Percentiles rank a stretch among this genome's conserved stretches.
phyloP scores from a whole-genome alignment of 2,797 vertebrate genomes.

The Danio kyathit region DNA sequence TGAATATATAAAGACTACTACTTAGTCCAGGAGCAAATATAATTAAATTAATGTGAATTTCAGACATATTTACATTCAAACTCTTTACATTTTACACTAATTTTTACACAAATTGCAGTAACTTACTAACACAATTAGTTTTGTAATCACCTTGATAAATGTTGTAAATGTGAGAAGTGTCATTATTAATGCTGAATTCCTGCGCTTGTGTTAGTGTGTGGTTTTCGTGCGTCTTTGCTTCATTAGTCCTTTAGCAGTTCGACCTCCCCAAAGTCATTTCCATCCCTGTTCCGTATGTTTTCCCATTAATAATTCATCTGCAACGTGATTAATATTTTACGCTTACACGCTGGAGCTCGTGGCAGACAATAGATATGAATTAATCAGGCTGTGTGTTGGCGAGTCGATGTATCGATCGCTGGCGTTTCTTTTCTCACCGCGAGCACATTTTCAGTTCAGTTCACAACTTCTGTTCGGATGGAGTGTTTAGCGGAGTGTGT shows the following conservation, averaged over 20 bases:
- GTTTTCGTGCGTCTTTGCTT: neutral
- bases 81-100: no score
- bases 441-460: no score
- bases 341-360: slow-evolving; percentile 74
- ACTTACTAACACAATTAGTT: no score
- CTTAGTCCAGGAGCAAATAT: no score
- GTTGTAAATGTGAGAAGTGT: no score
- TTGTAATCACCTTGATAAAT: no score
- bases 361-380: slow-evolving; percentile 76
- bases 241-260: slow-evolving; percentile 7
- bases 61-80: no score
- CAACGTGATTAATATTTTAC: slow-evolving; percentile 73
- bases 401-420: slow-evolving; percentile 67
- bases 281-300: slow-evolving; percentile 63
- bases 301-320: slow-evolving; percentile 74
- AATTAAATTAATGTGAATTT: no score
- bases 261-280: slow-evolving; percentile 27
- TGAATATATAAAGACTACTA: no score
- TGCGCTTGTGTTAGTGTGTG: slow-evolving; percentile 5
- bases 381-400: slow-evolving; percentile 77
- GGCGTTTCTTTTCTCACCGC: neutral
- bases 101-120: no score
- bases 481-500: neutral
- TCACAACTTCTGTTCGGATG: no score
- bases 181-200: no score